phyloP scores from a whole-genome alignment of 2,113 vertebrate species.

The Pseudonaja textilis region DNA sequence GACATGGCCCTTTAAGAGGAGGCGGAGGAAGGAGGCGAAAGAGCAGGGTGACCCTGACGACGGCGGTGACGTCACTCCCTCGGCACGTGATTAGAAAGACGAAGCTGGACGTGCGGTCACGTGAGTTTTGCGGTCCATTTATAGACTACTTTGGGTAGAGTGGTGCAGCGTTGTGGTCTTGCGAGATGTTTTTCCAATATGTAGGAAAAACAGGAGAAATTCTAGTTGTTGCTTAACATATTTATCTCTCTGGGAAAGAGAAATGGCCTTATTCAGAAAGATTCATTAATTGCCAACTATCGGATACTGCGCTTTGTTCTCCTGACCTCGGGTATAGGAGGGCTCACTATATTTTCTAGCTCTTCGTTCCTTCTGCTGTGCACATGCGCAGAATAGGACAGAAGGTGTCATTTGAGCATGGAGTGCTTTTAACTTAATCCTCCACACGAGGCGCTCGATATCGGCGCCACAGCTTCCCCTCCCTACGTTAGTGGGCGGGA shows the following conservation, averaged over 20 bases:
- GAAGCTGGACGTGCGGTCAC: not conserved
- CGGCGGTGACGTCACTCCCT: not conserved
- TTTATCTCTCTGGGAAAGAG: not conserved
- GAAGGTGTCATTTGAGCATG: not conserved
- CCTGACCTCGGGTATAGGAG: not conserved
- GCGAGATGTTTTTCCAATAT: not conserved
- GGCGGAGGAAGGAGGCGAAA: not conserved
- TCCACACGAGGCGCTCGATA: not conserved
- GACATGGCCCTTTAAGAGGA: conserved; percentile 7
- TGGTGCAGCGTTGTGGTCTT: not conserved
- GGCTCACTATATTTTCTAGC: not conserved
- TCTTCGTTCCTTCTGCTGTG: not conserved
- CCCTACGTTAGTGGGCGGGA: not conserved
- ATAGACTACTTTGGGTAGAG: rapidly evolving
- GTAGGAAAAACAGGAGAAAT: not conserved
- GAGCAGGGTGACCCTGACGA: not conserved
- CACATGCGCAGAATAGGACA: not conserved
- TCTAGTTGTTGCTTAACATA: not conserved
- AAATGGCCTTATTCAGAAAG: not conserved
- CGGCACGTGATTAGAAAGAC: not conserved
- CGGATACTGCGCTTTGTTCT: not conserved
- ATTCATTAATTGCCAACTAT: not conserved
- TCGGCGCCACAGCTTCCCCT: not conserved
- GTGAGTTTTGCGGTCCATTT: not conserved
- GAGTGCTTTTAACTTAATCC: not conserved